A percentile compares a stretch with the other conserved stretches of the same genome.
phyloP scores from a whole-genome alignment of 2,888 invertebrate genomes.

The Sylvicola cinctus region DNA sequence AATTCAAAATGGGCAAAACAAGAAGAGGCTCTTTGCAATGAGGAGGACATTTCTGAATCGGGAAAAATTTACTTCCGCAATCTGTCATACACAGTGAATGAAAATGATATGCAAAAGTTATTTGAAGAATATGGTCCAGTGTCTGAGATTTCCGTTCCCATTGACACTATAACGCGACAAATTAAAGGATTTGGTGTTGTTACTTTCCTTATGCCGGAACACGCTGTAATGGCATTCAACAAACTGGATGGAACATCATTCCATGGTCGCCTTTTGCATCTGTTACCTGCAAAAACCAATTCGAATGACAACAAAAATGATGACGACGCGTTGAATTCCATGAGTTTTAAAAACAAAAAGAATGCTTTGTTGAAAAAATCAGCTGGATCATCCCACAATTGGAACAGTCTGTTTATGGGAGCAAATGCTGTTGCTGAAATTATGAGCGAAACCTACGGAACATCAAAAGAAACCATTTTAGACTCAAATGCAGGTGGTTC shows the following conservation, averaged over 20 bases:
- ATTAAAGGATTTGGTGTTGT: conserved; percentile 86
- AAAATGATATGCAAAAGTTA: conserved; percentile 60
- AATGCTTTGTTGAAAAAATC: conserved; percentile 49
- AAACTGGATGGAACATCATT: conserved; percentile 80
- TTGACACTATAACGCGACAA: conserved; percentile 61
- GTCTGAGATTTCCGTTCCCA: conserved; percentile 71
- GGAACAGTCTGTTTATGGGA: conserved; percentile 91
- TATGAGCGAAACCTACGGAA: conserved; percentile 63
- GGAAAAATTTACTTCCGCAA: conserved; percentile 87
- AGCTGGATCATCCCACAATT: conserved; percentile 68
- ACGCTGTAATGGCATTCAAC: conserved; percentile 74
- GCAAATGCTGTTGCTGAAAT: conserved; percentile 84
- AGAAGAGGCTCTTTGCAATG: conserved; percentile 39
- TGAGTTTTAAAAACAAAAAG: conserved; percentile 70
- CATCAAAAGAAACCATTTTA: conserved; percentile 53
- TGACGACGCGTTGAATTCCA: conserved; percentile 27
- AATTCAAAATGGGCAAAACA: conserved; percentile 38
- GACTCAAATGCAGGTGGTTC: conserved; percentile 29
- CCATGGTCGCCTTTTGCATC: conserved; percentile 82
- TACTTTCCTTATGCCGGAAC: conserved; percentile 85
- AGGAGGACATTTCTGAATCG: conserved; percentile 70
- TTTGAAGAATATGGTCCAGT: conserved; percentile 78
- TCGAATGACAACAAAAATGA: conserved; percentile 27
- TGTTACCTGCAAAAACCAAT: conserved; percentile 67
- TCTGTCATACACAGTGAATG: conserved; percentile 65